phyloP scores from a whole-genome alignment of 2,113 vertebrate genomes.

The zebrafish (Danio rerio) region GRCz12tu NC_133187.1:31680501-31681000 shows the following conservation, averaged over 20 bases:
- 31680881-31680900: conserved; percentile 14
- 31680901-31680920: conserved; percentile 3
- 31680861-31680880: background rate
- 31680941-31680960: conserved; percentile 38
- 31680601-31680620: conserved; percentile 35
- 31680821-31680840: background rate
- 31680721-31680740: conserved; percentile 4
- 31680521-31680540: conserved; percentile 20
- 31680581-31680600: conserved; percentile 2
- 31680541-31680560: conserved; percentile 20
- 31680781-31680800: background rate
- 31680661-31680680: conserved; percentile 28
- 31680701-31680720: conserved; percentile 32
- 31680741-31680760: background rate
- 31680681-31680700: conserved; percentile 18
- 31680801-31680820: background rate
- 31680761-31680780: background rate
- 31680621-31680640: conserved; percentile 30
- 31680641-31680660: conserved; percentile 12
- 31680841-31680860: conserved; percentile 20
- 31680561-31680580: conserved; percentile 1
- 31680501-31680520: background rate
- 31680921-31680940: conserved; percentile 45
- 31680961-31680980: conserved; percentile 32
- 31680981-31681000: background rate